These are phyloP conservation scores for Pseudotriccus pelzelni DNA, from an alignment of 2,797 vertebrate genomes.

Conservation along the genomic window DNA sequence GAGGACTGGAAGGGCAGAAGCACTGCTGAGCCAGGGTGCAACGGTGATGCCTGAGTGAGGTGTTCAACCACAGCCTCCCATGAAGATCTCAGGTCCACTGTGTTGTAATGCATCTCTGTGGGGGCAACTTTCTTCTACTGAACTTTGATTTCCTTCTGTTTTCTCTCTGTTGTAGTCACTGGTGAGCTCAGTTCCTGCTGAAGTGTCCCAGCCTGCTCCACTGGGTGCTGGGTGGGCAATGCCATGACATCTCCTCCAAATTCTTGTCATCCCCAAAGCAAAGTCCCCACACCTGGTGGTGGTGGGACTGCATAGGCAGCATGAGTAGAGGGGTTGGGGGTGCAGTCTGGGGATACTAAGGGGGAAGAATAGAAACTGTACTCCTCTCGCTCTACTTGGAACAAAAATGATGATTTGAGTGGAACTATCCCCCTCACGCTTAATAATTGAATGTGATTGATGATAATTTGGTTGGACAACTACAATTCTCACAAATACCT, in stretches of 20 bases:
- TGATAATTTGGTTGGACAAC: constrained; percentile 19
- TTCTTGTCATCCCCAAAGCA: not conserved
- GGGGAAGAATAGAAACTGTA: not conserved
- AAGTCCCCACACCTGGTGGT: not conserved
- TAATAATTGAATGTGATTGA: constrained; percentile 10
- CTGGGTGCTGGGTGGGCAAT: not conserved
- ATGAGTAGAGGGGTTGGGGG: not conserved
- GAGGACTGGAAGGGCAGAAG: not conserved
- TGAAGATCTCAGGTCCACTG: not conserved
- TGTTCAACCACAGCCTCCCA: not conserved
- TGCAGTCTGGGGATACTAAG: not conserved
- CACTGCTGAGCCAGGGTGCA: not conserved
- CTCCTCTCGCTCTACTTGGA: not conserved
- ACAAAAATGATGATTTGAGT: not conserved
- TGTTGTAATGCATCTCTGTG: not conserved
- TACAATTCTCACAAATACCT: constrained; percentile 10
- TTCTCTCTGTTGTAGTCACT: not conserved
- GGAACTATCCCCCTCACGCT: not conserved
- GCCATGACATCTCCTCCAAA: not conserved
- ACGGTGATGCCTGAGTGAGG: not conserved
- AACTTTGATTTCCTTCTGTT: not conserved
- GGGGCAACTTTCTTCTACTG: not conserved
- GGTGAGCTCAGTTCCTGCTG: not conserved
- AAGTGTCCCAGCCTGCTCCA: not conserved
- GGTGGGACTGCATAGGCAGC: not conserved